phyloP scores from a whole-genome alignment of 2,888 invertebrate genomes.

The Blera fallax region DNA sequence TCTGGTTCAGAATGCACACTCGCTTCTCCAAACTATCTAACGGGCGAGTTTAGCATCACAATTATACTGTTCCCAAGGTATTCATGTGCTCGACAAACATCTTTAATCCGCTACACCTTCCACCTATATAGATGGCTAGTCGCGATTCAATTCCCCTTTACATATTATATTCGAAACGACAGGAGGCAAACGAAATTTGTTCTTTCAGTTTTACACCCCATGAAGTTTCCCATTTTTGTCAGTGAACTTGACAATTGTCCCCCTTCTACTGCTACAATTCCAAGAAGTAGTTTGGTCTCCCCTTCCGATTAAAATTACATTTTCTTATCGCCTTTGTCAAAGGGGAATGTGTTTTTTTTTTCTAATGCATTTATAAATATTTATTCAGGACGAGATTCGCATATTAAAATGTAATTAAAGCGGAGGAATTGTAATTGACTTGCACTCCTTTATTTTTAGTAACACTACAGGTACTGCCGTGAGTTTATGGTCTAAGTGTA shows the following conservation, averaged over 20 bases:
- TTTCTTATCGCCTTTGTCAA: conserved; percentile 22
- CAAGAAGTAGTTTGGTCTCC: neutral
- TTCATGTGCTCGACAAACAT: too few relatives aligned
- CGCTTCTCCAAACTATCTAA: too few relatives aligned
- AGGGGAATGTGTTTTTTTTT: neutral
- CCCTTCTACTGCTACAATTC: neutral
- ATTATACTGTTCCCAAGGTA: too few relatives aligned
- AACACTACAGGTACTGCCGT: neutral
- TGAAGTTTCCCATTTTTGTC: neutral
- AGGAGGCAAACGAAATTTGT: neutral
- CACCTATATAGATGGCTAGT: too few relatives aligned
- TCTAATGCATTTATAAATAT: conserved; percentile 29
- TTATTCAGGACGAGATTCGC: conserved; percentile 38
- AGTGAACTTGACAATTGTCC: neutral
- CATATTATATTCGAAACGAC: neutral
- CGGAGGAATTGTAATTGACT: conserved; percentile 25
- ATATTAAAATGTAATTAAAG: conserved; percentile 55
- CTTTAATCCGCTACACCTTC: too few relatives aligned
- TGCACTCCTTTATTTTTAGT: conserved; percentile 1
- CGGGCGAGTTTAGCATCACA: too few relatives aligned
- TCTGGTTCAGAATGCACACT: too few relatives aligned
- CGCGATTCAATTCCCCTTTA: neutral
- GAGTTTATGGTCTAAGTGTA: neutral
- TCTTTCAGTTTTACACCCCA: conserved; percentile 1
- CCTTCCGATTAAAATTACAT: conserved; percentile 3